A percentile compares a stretch with the other conserved stretches of the same genome.
phyloP scores from a whole-genome alignment of 1,140 invertebrate genomes.

The Amphibalanus amphitrite region DNA sequence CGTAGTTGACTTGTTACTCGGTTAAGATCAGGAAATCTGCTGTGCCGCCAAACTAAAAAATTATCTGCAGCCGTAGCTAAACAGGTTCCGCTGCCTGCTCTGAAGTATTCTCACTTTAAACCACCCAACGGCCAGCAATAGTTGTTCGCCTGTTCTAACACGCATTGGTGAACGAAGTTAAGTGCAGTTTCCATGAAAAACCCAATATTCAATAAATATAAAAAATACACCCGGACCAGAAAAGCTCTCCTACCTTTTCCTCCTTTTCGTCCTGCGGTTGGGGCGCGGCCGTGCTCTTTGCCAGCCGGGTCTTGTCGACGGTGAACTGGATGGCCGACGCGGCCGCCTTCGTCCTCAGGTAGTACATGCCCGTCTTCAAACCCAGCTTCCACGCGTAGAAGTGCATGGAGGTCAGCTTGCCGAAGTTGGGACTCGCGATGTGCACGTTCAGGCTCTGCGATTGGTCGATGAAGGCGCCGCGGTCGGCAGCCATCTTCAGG shows the following conservation, averaged over 20 bases:
- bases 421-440: slow-evolving; percentile 82
- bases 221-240: not conserved
- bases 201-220: slow-evolving; percentile 1
- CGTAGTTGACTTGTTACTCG: no score
- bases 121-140: no score
- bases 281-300: slow-evolving; percentile 19
- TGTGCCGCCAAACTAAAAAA: no score
- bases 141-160: slow-evolving; percentile 1
- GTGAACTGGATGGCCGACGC: slow-evolving; percentile 95
- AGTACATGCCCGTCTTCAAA: slow-evolving; percentile 98
- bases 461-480: slow-evolving; percentile 96
- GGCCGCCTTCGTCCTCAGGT: slow-evolving; percentile 88
- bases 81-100: no score
- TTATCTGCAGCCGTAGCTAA: no score
- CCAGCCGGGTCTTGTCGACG: slow-evolving; percentile 72
- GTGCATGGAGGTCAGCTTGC: slow-evolving; percentile 92
- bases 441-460: slow-evolving; percentile 95
- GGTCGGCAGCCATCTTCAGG: slow-evolving; percentile 93
- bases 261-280: slow-evolving; percentile 14
- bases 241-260: not conserved
- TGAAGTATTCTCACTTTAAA: no score
- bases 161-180: slow-evolving; percentile 8
- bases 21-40: no score
- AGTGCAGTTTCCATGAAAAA: slow-evolving; percentile 11
- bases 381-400: slow-evolving; percentile 94